Evolutionary conservation across 2,797 vertebrate species (phyloP).

Genomic region (Oophaga sylvatica): DNA sequence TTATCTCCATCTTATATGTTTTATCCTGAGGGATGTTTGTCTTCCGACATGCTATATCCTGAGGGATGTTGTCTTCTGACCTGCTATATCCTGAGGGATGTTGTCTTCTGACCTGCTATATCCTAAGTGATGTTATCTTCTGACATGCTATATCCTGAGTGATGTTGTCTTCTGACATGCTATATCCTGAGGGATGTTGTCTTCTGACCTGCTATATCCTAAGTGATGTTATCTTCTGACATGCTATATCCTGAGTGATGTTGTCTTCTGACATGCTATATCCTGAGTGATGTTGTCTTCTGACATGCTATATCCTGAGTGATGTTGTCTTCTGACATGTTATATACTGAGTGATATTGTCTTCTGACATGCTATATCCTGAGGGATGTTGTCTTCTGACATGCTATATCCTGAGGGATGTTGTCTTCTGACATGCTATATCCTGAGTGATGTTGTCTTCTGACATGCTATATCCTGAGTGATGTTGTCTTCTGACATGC

Average conservation of each 20-base stretch:
- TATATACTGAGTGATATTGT: not conserved
- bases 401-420: not conserved
- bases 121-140: not conserved
- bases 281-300: no score
- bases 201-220: not conserved
- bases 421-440: not conserved
- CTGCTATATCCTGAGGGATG: not conserved
- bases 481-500: no score
- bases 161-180: not conserved
- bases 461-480: no score
- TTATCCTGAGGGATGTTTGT: not conserved
- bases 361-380: not conserved
- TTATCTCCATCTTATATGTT: not conserved
- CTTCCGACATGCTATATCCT: not conserved
- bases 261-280: no score
- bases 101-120: not conserved
- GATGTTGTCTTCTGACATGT: not conserved
- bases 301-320: not conserved
- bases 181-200: not conserved
- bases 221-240: no score
- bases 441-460: not conserved
- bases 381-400: not conserved
- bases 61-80: not conserved
- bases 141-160: not conserved
- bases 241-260: no score